Evolutionary conservation across 2,113 vertebrate species (phyloP).

Genomic region (Tupaia tana): DNA sequence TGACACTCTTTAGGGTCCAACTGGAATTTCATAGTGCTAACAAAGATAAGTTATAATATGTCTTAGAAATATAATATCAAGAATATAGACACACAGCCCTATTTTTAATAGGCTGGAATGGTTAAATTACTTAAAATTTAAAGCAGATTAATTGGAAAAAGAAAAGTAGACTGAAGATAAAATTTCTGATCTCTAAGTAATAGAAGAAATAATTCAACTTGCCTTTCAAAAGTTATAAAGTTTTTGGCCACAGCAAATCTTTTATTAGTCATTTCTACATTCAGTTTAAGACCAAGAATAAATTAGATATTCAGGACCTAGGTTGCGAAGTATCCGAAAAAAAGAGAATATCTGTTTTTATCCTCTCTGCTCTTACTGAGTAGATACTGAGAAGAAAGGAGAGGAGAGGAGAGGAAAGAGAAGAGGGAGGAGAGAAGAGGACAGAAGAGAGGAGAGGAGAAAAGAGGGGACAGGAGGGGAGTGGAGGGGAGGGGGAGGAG

Average conservation of each 20-base stretch:
- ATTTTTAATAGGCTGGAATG: background rate
- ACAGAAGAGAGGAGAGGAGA: rapidly evolving
- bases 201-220: background rate
- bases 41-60: background rate
- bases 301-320: rapidly evolving
- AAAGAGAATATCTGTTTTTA: background rate
- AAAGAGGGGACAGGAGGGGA: background rate
- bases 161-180: background rate
- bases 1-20: background rate
- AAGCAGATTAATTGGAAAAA: background rate
- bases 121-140: constrained; percentile 2
- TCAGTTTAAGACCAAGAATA: background rate
- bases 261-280: background rate
- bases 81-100: background rate
- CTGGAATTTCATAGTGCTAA: background rate
- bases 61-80: background rate
- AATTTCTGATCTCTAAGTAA: background rate
- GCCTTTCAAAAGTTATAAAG: background rate
- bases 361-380: background rate
- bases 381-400: background rate
- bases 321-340: background rate
- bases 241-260: background rate
- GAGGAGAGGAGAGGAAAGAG: no score
- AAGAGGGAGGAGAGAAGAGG: rapidly evolving
- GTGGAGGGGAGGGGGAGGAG: rapidly evolving